Conservation (phyloP, 2,797 vertebrate species). For the Falco peregrinus region DNA sequence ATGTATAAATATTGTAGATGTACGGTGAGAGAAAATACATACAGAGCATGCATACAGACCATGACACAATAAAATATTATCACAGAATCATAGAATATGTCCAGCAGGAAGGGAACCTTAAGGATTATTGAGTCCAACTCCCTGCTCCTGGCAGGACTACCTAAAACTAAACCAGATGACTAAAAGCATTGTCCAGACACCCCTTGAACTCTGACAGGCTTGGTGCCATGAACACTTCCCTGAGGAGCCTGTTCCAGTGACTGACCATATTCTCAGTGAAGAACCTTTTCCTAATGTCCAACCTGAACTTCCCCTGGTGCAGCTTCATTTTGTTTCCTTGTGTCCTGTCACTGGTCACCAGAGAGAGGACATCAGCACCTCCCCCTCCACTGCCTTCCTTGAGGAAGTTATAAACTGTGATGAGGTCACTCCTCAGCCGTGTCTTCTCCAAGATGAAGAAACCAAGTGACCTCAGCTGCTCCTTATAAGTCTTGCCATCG, state of each 20-base stretch:
- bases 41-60: not conserved
- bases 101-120: not conserved
- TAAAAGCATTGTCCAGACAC: not conserved
- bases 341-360: not conserved
- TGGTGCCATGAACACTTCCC: not conserved
- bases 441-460: not conserved
- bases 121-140: not conserved
- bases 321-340: not conserved
- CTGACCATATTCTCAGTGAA: not conserved
- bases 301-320: not conserved
- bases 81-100: not conserved
- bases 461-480: not conserved
- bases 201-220: not conserved
- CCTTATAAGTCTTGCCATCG: not conserved
- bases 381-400: accelerated
- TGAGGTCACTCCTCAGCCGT: not conserved
- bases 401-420: not conserved
- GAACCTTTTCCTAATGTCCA: not conserved
- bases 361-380: not conserved
- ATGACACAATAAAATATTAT: not conserved
- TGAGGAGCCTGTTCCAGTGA: not conserved
- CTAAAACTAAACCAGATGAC: not conserved
- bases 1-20: not conserved
- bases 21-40: not conserved
- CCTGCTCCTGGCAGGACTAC: not conserved